Conservation (phyloP, 2,113 vertebrate genomes). For the Protobothrops mucrosquamatus region DNA sequence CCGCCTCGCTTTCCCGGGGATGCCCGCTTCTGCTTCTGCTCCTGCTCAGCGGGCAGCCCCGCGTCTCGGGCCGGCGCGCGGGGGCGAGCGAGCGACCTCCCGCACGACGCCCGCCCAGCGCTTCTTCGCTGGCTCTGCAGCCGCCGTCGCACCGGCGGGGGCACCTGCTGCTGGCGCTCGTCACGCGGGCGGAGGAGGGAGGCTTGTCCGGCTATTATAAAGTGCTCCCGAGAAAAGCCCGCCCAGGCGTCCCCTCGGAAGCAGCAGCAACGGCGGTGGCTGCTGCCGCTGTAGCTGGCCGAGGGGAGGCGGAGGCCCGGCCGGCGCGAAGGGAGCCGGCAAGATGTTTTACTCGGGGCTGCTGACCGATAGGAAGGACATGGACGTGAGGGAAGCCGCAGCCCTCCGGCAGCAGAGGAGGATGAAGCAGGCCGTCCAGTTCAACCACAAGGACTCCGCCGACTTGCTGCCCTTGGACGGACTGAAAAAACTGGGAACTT, state of each 20-base stretch:
- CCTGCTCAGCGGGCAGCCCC: not conserved
- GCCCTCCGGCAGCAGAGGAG: slow-evolving; percentile 83
- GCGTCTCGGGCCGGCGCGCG: not conserved
- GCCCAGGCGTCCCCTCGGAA: not conserved
- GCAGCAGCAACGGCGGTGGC: not conserved
- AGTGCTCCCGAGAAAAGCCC: not conserved
- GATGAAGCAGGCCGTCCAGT: slow-evolving; percentile 86
- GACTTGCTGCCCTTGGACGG: slow-evolving; percentile 88
- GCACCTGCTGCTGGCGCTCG: slow-evolving; percentile 39
- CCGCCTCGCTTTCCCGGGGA: rapidly evolving
- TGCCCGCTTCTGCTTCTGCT: not conserved
- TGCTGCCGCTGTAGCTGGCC: not conserved
- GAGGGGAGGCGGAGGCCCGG: rapidly evolving
- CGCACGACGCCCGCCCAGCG: not conserved
- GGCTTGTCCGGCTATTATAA: slow-evolving; percentile 52
- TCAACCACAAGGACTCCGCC: slow-evolving; percentile 87
- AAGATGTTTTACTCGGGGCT: slow-evolving; percentile 78
- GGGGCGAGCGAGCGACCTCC: slow-evolving; percentile 12
- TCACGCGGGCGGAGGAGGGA: slow-evolving; percentile 33
- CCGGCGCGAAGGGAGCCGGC: not conserved
- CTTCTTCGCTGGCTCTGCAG: not conserved
- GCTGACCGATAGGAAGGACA: slow-evolving; percentile 74
- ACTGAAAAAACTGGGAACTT: slow-evolving; percentile 87
- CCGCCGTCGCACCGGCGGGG: not conserved
- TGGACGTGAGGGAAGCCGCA: slow-evolving; percentile 78